Evolutionary conservation across 2,797 vertebrate species (phyloP), one percentile per base, ranked within the genome.

Genomic region (Falco berigora): DNA sequence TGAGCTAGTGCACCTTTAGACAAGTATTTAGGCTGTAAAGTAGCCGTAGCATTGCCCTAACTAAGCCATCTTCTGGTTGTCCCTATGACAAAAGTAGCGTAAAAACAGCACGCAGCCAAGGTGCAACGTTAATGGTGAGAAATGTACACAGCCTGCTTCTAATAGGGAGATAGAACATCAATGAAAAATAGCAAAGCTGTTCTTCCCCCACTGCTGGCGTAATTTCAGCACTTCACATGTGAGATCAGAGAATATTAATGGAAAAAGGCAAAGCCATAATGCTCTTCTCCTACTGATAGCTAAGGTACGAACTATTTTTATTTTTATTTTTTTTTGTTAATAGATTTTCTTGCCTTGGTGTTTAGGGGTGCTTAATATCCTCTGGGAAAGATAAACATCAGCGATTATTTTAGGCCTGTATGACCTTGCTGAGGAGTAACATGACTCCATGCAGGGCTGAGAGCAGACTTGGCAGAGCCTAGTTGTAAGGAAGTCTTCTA

Each of bases 321-420:
- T 71, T 71, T 59, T 52, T 21, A 79, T 42, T 67, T 81, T 52
- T 73, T 91, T 67, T 47, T 68, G 24, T 80, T 59, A 89, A 80
- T 56, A 69, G 44, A 68, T 93, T 94, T 96, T 96, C 50, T 95
- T 95, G 67, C 59, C 46, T 77, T 86, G 67, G 69, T 93, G 89
- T 97, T 97, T 96, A 61, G 88, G 87, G 94, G 56, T 89, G 59
- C 79, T 95, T 95, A 96, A 96, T 90, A 90, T 83, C 84, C 82
- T 67, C 46, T 94, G 83, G 82, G 92, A 96, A 97, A 96, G 78
- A 95, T 75, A 96, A 97, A 96, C 79, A 96, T 93, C 83, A 61
- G 83, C 89, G 86, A 92, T 95, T 94, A 83, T 92, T 97, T 97
- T 90, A 96, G 67, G 76, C 95, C 92, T 94, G 75, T 90, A 88